Evolutionary conservation across 2,888 invertebrate species (phyloP).

Genomic region (Dicyrtomina minuta): DNA sequence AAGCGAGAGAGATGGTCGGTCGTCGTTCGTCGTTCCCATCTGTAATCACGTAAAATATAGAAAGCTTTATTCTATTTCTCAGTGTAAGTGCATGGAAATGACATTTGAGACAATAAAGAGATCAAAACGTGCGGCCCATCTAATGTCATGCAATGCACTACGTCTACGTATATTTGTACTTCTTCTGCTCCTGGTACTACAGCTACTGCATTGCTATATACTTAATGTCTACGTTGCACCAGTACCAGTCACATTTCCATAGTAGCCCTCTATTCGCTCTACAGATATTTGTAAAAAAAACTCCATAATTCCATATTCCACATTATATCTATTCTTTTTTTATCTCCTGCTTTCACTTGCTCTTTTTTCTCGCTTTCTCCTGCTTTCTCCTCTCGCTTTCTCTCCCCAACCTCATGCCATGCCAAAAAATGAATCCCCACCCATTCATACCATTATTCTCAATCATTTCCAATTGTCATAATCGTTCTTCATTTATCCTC

Average conservation of each 20-base stretch:
- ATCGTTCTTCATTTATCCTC: slow-evolving; percentile 10
- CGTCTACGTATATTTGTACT: neutral
- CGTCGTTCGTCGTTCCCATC: no score
- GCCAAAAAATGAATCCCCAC: neutral
- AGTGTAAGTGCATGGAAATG: slow-evolving; percentile 11
- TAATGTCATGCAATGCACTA: neutral
- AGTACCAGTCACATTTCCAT: no score
- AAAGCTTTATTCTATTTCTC: neutral
- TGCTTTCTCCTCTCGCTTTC: no score
- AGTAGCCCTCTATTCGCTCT: no score
- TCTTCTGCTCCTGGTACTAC: neutral
- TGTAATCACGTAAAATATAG: slow-evolving; percentile 16
- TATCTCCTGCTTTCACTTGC: neutral
- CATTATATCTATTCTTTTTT: no score
- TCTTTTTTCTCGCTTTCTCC: neutral
- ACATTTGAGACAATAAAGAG: slow-evolving; percentile 23
- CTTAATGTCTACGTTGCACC: no score
- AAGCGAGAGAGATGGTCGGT: neutral
- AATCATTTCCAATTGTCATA: slow-evolving; percentile 15
- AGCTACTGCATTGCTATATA: no score
- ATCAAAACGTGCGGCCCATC: slow-evolving; percentile 16
- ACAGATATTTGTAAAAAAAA: no score
- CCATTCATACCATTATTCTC: slow-evolving; percentile 18
- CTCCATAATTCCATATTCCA: no score
- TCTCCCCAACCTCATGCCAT: neutral